Base-by-base conservation (phyloP, 2,888 invertebrate genomes). In the Ennomos erosarius region DNA sequence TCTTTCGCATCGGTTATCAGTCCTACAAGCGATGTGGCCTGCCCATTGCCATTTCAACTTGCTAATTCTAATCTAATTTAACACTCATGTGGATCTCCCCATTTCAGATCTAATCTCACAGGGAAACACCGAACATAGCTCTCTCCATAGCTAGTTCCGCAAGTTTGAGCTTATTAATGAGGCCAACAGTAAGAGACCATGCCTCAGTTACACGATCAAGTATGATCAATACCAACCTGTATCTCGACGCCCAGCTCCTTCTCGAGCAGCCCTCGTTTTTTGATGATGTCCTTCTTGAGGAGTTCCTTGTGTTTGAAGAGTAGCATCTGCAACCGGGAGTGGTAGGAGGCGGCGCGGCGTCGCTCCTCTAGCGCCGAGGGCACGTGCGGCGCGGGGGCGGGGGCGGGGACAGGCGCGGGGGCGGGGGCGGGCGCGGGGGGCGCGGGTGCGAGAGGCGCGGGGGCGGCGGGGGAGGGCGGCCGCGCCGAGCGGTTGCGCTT, bases 261-360 rank as follows among this genome's bases (percentile, higher is more conserved):
- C 79, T 98, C 98, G 55, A 99, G 94, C 11, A 97, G 88, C 1
- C 97, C 97, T 68, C 99, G 93, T 81, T 98, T 98, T 76, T 98
- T 96, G 64, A 98, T 94, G 67, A 99, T 99, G 76, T 98, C 98
- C 79, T 97, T 98, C 85, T 98, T 98, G 47, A 99, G 94, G 71
- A 96, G 92, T 83, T 98, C 98, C 80, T 98, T 98, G 75, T 98
- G 98, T 73, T 97, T 95, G 83, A 96, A 96, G 16, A 98, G 93
- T 39, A 96, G 92, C 79, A 96, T 95, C 80, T 96, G 95, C 64
- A 96, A 93, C 69, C 94, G 93, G 10, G 93, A 94, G 81, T 87
- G 93, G 69, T 85, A 94, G 75, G 92, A 92, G 69, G 90, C 93
- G 78, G 85, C 93, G 69, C 87, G 94, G 61, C 89, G 94, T 64